phyloP scores from a whole-genome alignment of 2,888 invertebrate species.

The Priocnemis perturbator region DNA sequence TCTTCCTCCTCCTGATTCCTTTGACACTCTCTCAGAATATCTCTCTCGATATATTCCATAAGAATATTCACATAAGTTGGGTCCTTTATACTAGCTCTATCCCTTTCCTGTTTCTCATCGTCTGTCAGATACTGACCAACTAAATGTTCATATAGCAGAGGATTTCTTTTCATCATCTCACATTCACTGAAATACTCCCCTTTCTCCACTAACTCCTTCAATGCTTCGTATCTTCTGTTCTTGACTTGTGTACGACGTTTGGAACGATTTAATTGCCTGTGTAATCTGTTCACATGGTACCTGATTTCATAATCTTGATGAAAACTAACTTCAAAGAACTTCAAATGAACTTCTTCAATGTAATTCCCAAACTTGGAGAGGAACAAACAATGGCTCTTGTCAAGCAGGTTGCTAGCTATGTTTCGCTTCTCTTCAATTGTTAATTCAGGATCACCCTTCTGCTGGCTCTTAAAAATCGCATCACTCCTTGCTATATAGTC shows the following conservation, averaged over 20 bases:
- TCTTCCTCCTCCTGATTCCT: slow-evolving; percentile 81
- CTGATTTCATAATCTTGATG: slow-evolving; percentile 78
- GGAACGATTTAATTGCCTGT: slow-evolving; percentile 77
- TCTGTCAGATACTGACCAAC: slow-evolving; percentile 90
- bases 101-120: slow-evolving; percentile 83
- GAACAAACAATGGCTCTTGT: slow-evolving; percentile 83
- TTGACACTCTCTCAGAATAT: slow-evolving; percentile 80
- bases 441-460: slow-evolving; percentile 86
- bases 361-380: slow-evolving; percentile 86
- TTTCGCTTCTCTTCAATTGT: slow-evolving; percentile 82
- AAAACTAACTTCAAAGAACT: slow-evolving; percentile 79
- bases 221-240: slow-evolving; percentile 89
- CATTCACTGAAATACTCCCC: slow-evolving; percentile 91
- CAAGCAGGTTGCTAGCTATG: slow-evolving; percentile 81
- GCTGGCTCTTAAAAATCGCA: slow-evolving; percentile 86
- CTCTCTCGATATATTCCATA: slow-evolving; percentile 87
- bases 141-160: slow-evolving; percentile 91
- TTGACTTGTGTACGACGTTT: slow-evolving; percentile 79
- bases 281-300: slow-evolving; percentile 81
- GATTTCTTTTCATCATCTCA: slow-evolving; percentile 95
- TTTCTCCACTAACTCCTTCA: slow-evolving; percentile 83
- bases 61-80: slow-evolving; percentile 85
- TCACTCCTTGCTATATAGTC: slow-evolving; percentile 76
- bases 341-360: slow-evolving; percentile 82
- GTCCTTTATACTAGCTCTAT: slow-evolving; percentile 78